Evolutionary conservation across 2,797 vertebrate genomes (phyloP).

Genomic region (Alca torda): DNA sequence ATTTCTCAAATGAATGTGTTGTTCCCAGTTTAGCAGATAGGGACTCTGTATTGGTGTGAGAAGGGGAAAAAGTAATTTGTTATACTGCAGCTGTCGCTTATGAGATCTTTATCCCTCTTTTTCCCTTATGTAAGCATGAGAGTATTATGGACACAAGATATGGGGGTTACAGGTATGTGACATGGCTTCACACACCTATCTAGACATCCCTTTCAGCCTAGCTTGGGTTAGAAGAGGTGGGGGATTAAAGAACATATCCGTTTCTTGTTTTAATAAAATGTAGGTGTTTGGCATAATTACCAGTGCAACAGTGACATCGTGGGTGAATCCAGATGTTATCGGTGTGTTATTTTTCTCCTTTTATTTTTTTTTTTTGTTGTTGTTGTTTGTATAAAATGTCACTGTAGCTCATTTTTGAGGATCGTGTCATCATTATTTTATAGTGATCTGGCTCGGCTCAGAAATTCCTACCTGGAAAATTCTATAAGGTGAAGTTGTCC

Average conservation of each 20-base stretch:
- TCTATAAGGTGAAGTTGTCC: not conserved
- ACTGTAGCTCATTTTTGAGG: not conserved
- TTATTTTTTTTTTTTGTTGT: too few species aligned
- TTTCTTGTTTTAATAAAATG: not conserved
- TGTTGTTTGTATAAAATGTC: not conserved
- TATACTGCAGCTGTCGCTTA: not conserved
- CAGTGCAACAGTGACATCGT: not conserved
- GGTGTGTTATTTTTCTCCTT: not conserved
- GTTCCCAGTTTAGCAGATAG: not conserved
- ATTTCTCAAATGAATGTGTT: not conserved
- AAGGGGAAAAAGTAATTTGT: not conserved
- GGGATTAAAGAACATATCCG: not conserved
- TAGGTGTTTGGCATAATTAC: not conserved
- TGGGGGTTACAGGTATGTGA: not conserved
- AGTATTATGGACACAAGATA: not conserved
- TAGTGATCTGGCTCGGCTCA: not conserved
- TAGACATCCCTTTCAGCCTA: not conserved
- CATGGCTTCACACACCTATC: not conserved
- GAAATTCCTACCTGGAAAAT: not conserved
- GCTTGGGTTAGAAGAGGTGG: not conserved
- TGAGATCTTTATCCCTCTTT: not conserved
- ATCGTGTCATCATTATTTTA: not conserved
- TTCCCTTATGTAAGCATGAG: not conserved
- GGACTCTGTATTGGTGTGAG: not conserved
- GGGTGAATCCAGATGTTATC: not conserved